Percentiles rank a stretch among this genome's conserved stretches.
Evolutionary conservation across 2,888 invertebrate genomes (phyloP).

Genomic region (Emmelina monodactyla): DNA sequence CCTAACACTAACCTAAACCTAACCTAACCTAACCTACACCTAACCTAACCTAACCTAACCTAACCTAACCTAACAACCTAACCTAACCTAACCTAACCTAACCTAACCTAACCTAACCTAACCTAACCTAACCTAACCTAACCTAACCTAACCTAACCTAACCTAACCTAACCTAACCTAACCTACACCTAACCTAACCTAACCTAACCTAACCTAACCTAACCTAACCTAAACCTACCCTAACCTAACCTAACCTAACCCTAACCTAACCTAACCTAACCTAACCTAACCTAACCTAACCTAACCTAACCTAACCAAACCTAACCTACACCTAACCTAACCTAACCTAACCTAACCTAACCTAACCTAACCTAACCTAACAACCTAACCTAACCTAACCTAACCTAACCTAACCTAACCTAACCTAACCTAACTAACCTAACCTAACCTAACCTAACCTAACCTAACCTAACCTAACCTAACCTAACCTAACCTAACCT

Average conservation of each 20-base stretch:
- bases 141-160: constrained; percentile 17
- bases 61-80: constrained; percentile 21
- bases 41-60: constrained; percentile 12
- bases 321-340: constrained; percentile 11
- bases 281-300: constrained; percentile 15
- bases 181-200: constrained; percentile 19
- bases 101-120: constrained; percentile 20
- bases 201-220: constrained; percentile 19
- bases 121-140: constrained; percentile 20
- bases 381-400: constrained; percentile 14
- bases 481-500: constrained; percentile 8
- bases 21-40: constrained; percentile 17
- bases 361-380: constrained; percentile 15
- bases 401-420: constrained; percentile 14
- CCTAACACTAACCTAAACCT: neutral
- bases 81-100: constrained; percentile 21
- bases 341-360: constrained; percentile 15
- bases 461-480: constrained; percentile 15
- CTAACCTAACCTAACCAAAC: constrained; percentile 14
- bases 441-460: constrained; percentile 8
- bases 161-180: constrained; percentile 20
- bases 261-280: constrained; percentile 15
- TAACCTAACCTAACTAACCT: constrained; percentile 12
- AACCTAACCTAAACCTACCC: constrained; percentile 18
- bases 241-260: constrained; percentile 11